phyloP scores from a whole-genome alignment of 2,888 invertebrate genomes.

The Cerastoderma edule region DNA sequence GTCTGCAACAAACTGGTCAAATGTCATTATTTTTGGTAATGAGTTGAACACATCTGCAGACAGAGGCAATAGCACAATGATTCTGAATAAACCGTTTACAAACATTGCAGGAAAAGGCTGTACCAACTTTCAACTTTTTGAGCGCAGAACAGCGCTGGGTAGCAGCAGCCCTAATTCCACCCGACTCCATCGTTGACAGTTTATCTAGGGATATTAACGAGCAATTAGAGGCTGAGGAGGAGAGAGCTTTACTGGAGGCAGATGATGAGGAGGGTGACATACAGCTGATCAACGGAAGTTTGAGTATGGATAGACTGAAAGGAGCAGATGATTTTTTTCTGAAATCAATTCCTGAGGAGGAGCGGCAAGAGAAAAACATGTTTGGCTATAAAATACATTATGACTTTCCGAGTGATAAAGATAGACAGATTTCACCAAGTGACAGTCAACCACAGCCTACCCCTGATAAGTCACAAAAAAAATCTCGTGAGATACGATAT shows the following conservation, averaged over 20 bases:
- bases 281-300: too few species aligned
- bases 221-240: background rate
- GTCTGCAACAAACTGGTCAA: background rate
- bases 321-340: too few species aligned
- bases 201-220: background rate
- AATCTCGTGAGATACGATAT: background rate
- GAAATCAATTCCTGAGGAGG: too few species aligned
- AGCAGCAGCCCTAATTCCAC: constrained; percentile 86
- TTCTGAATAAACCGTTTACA: too few species aligned
- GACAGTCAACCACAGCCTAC: background rate
- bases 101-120: constrained; percentile 90
- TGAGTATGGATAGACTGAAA: too few species aligned
- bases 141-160: constrained; percentile 91
- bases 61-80: too few species aligned
- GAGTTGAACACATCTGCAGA: too few species aligned
- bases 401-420: background rate
- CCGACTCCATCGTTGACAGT: constrained; percentile 63
- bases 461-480: background rate
- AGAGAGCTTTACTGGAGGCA: background rate
- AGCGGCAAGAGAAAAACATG: background rate
- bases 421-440: background rate
- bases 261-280: background rate
- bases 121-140: constrained; percentile 95
- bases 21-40: background rate
- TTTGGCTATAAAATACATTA: constrained; percentile 1